Base-by-base conservation (phyloP, 1,140 invertebrate genomes). In the Geopemphigus sp. region DNA sequence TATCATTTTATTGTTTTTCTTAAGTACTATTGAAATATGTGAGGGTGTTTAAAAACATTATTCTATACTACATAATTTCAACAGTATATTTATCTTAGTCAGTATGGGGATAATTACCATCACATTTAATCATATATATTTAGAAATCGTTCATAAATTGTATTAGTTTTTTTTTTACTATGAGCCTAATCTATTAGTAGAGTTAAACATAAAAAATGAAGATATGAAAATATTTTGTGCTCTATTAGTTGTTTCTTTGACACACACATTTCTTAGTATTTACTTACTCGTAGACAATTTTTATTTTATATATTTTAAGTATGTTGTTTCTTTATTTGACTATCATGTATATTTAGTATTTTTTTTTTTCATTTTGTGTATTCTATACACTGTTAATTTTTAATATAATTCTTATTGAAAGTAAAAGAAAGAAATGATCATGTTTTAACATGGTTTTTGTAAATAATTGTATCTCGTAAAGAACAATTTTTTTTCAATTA, bases 71-170 rank as follows among this genome's bases (percentile, higher is more conserved):
- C 26, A 54, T 72, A 2, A 72, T 72, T 72, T 72, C 68, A 72
- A 72, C 68, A 54, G 50, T 72, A 54, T 54, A 29, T 72, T 72
- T 70, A 70, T 72, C 47, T 72, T 72, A 72, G 68, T 72, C 68
- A 72, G 54, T 72, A 72, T 72, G 68, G 68, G 68, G 50, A 72
- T 72, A 53, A 72, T 72, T 72, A 72, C 68, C 68, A 72, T 72
- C 68, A 72, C 68, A 53, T 72, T 54, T 72, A 72, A 53, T 72
- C 68, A 54, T 54, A 54, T 24, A 29, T 72, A 39, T 39, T 39
- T 32, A 72, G 47, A 54, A 72, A 72, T 72, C 68, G 68, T 47
- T 72, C 68, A 72, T 72, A n/a, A 54, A n/a, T 54, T 72, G 10
- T 72, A 53, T 72, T 29, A 14, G 1, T 22, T 45, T 47, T 50